These are phyloP conservation scores for Yponomeuta evonymella DNA, from an alignment of 2,888 invertebrate species.

Conservation along the genomic window DNA sequence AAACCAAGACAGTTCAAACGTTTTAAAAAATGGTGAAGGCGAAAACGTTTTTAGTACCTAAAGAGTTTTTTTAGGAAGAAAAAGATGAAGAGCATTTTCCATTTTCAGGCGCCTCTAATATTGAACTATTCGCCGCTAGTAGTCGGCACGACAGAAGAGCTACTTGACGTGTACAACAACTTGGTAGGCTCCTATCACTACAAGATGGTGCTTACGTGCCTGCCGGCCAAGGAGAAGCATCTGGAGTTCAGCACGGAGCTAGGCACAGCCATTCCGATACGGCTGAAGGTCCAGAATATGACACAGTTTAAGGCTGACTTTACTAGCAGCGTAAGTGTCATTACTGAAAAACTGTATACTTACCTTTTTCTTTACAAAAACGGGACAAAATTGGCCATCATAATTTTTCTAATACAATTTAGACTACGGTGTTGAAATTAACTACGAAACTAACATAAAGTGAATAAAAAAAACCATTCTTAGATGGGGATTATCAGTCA, in stretches of 20 bases:
- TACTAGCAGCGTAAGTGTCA: constrained; percentile 36
- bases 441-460: no score
- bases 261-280: constrained; percentile 47
- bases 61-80: no score
- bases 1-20: no score
- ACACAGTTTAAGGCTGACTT: constrained; percentile 47
- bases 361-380: no score
- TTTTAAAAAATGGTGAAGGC: no score
- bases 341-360: no score
- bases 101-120: constrained; percentile 34
- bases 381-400: no score
- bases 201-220: constrained; percentile 48
- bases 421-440: no score
- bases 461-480: no score
- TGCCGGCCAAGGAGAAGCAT: constrained; percentile 58
- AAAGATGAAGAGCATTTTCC: neutral
- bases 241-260: constrained; percentile 46
- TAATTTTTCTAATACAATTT: no score
- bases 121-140: constrained; percentile 59
- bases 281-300: constrained; percentile 57
- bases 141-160: constrained; percentile 48
- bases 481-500: no score
- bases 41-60: no score
- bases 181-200: constrained; percentile 53
- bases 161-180: constrained; percentile 47